Percentiles rank a stretch among this genome's conserved stretches.
These are phyloP conservation scores for Nemapogon koenigi DNA, from an alignment of 2,888 invertebrate genomes.

Conservation along the genomic window DNA sequence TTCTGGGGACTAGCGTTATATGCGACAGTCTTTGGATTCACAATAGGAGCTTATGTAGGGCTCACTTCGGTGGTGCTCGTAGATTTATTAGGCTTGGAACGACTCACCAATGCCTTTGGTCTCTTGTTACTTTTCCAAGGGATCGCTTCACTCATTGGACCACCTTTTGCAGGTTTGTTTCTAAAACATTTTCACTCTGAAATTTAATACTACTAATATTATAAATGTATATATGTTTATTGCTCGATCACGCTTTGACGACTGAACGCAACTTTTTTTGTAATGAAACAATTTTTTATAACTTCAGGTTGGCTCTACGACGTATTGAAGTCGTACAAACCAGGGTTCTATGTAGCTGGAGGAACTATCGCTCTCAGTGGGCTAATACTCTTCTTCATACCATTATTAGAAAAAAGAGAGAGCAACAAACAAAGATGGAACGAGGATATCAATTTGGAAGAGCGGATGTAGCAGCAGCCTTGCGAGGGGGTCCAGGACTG, in stretches of 20 bases:
- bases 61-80: conserved; percentile 94
- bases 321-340: conserved; percentile 75
- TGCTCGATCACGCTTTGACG: neutral
- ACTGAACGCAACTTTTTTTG: neutral
- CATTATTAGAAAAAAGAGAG: conserved; percentile 67
- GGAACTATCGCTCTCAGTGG: conserved; percentile 86
- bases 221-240: neutral
- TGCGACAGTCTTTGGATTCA: conserved; percentile 83
- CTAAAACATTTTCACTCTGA: conserved; percentile 5
- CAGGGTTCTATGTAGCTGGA: conserved; percentile 90
- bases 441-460: conserved; percentile 32
- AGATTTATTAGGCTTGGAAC: conserved; percentile 91
- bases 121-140: conserved; percentile 92
- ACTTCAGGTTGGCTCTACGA: conserved; percentile 85
- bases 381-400: conserved; percentile 84
- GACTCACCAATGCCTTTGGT: conserved; percentile 95
- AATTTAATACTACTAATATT: conserved; percentile 1
- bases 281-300: neutral
- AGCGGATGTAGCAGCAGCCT: conserved; percentile 49
- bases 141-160: conserved; percentile 89
- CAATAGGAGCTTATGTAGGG: conserved; percentile 96
- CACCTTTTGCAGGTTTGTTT: conserved; percentile 86
- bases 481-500: conserved; percentile 24
- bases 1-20: conserved; percentile 80
- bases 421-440: conserved; percentile 26